phyloP scores from a whole-genome alignment of 2,113 vertebrate genomes.

The Catharus bicknelli region DNA sequence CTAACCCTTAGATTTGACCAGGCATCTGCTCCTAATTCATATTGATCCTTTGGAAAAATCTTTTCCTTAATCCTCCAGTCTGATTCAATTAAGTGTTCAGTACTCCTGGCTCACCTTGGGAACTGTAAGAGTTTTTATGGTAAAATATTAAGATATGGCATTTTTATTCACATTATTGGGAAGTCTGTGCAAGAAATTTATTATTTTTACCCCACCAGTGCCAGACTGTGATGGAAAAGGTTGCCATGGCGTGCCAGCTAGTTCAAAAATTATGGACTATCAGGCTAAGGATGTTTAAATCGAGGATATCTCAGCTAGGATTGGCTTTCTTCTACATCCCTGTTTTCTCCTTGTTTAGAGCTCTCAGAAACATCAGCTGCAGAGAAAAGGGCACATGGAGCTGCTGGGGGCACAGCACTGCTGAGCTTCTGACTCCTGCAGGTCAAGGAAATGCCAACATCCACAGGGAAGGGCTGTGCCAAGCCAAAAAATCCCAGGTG shows the following conservation, averaged over 20 bases:
- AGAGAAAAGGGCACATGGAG: not conserved
- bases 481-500: not conserved
- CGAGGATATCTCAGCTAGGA: not conserved
- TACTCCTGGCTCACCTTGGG: not conserved
- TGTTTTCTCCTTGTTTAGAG: not conserved
- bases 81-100: constrained; percentile 1
- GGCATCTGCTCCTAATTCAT: not conserved
- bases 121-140: not conserved
- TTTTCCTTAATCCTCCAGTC: not conserved
- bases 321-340: not conserved
- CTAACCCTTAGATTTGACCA: not conserved
- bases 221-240: not conserved
- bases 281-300: not conserved
- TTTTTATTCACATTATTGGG: not conserved
- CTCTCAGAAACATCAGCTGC: not conserved
- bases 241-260: not conserved
- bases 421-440: not conserved
- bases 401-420: not conserved
- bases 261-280: not conserved
- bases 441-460: not conserved
- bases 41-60: not conserved
- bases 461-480: not conserved
- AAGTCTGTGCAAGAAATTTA: not conserved
- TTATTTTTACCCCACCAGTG: not conserved
- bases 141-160: not conserved